Conservation (phyloP, 2,113 vertebrate species). For the Strigops habroptila region DNA sequence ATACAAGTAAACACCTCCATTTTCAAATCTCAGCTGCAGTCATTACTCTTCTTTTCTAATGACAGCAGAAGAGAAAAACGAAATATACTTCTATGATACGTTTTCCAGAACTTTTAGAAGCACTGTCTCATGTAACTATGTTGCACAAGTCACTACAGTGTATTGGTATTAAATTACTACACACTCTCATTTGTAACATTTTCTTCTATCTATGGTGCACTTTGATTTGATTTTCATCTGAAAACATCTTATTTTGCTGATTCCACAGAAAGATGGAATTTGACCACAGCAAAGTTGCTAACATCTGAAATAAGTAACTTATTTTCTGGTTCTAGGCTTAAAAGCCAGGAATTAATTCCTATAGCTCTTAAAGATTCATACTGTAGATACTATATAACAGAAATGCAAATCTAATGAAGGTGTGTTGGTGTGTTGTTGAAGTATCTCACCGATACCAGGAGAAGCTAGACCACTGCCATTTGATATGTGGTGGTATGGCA, state of each 20-base stretch:
- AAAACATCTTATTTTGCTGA: background rate
- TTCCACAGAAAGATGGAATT: background rate
- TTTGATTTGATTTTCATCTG: background rate
- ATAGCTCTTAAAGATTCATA: background rate
- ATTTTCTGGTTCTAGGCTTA: background rate
- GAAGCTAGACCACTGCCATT: background rate
- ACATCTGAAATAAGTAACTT: background rate
- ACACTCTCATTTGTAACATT: background rate
- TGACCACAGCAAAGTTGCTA: background rate
- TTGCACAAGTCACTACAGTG: background rate
- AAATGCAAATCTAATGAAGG: background rate
- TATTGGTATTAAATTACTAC: background rate
- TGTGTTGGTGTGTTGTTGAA: background rate
- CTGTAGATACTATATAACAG: background rate
- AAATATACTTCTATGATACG: background rate
- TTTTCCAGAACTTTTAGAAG: background rate
- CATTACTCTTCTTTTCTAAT: background rate
- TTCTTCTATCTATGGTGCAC: background rate
- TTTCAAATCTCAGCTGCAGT: background rate
- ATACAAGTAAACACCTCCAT: background rate
- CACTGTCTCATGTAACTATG: background rate
- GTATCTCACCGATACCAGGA: background rate
- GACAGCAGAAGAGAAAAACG: background rate
- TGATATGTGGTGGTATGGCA: fast-evolving
- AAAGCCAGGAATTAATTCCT: background rate